These are phyloP conservation scores for Coleophora deauratella DNA, from an alignment of 2,888 invertebrate genomes.

Conservation along the genomic window DNA sequence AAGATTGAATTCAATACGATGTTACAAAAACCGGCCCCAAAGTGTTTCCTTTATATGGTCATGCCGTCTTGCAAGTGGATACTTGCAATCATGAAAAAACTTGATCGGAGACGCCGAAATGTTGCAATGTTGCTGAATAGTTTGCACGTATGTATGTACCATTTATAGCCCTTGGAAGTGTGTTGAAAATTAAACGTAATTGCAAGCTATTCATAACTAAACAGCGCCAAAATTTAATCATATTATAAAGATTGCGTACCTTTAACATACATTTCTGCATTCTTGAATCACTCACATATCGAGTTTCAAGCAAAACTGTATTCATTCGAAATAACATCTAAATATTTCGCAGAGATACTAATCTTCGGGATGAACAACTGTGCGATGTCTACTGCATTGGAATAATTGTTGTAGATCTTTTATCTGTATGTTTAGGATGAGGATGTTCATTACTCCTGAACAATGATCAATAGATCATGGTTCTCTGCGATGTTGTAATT, in stretches of 20 bases:
- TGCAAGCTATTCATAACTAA: constrained; percentile 19
- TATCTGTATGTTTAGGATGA: too few relatives aligned
- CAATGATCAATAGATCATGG: constrained; percentile 36
- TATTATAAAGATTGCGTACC: too few relatives aligned
- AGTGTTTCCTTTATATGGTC: constrained; percentile 44
- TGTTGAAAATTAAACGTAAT: constrained; percentile 41
- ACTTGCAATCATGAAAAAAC: constrained; percentile 58
- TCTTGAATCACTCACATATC: too few relatives aligned
- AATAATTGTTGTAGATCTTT: too few relatives aligned
- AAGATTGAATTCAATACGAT: constrained; percentile 55
- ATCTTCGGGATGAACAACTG: too few relatives aligned
- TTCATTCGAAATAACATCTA: too few relatives aligned
- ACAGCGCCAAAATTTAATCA: too few relatives aligned
- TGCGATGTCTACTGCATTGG: too few relatives aligned
- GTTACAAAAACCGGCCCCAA: constrained; percentile 51
- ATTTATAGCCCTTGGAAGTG: constrained; percentile 7
- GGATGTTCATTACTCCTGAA: constrained; percentile 23
- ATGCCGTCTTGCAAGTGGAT: constrained; percentile 52
- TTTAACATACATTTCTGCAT: too few relatives aligned
- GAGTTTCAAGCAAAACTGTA: too few relatives aligned
- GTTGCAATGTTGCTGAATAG: constrained; percentile 45
- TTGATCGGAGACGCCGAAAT: constrained; percentile 57
- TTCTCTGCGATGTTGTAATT: constrained; percentile 52
- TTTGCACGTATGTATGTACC: constrained; percentile 34
- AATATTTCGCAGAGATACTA: too few relatives aligned